Percentiles rank a stretch among this genome's conserved stretches.
phyloP scores from a whole-genome alignment of 1,140 invertebrate genomes.

The Rhopalosiphum padi region DNA sequence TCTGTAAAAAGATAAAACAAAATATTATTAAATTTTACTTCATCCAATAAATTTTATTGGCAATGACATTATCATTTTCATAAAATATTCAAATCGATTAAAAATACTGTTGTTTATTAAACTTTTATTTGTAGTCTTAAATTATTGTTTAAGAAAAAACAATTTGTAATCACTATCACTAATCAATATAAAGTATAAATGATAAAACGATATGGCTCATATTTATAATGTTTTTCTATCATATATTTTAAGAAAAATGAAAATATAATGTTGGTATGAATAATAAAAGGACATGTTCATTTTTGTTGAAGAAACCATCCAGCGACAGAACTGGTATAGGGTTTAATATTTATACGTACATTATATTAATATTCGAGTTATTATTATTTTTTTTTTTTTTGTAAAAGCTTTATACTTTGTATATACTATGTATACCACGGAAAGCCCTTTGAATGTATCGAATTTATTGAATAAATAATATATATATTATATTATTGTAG shows the following conservation, averaged over 20 bases:
- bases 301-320: neutral
- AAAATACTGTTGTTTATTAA: neutral
- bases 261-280: neutral
- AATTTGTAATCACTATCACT: neutral
- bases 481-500: neutral
- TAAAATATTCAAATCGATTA: neutral
- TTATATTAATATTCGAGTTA: no score
- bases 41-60: neutral
- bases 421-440: neutral
- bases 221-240: neutral
- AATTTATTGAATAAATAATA: no score
- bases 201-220: neutral
- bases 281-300: neutral
- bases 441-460: neutral
- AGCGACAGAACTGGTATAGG: neutral
- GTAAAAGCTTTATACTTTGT: neutral
- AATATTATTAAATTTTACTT: constrained; percentile 3
- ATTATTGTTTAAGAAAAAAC: neutral
- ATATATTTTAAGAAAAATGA: neutral
- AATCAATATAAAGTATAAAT: neutral
- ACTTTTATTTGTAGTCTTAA: neutral
- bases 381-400: neutral
- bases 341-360: neutral
- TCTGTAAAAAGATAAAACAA: neutral
- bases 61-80: neutral